These are phyloP conservation scores for Aphodius granarius DNA, from an alignment of 2,888 invertebrate species.

Conservation along the genomic window DNA sequence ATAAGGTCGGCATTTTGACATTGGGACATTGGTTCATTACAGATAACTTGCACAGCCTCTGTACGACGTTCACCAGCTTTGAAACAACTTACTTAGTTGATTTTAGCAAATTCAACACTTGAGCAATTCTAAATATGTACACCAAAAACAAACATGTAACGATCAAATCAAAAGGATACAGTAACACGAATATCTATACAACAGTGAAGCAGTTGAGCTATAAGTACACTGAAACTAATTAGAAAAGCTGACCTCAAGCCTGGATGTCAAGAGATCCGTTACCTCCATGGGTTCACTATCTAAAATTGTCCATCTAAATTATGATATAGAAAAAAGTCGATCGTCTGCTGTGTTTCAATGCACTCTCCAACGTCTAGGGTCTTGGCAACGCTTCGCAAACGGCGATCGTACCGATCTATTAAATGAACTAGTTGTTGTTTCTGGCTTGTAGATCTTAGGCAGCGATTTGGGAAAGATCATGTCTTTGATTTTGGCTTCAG, in stretches of 20 bases:
- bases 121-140: too few relatives aligned
- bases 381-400: background rate
- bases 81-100: too few relatives aligned
- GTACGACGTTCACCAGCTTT: background rate
- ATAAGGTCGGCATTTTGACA: background rate
- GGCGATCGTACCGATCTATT: background rate
- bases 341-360: background rate
- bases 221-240: background rate
- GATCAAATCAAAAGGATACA: background rate
- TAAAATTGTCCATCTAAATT: background rate
- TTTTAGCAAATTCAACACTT: too few relatives aligned
- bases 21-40: background rate
- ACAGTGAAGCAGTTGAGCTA: background rate
- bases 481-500: background rate
- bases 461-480: background rate
- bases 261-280: background rate
- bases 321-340: background rate
- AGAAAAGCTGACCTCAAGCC: background rate
- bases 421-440: background rate
- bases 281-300: background rate
- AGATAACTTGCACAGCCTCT: background rate
- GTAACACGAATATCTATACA: background rate
- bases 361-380: background rate
- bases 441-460: background rate
- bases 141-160: too few relatives aligned